phyloP scores from a whole-genome alignment of 2,113 vertebrate genomes.

The Ahaetulla prasina region DNA sequence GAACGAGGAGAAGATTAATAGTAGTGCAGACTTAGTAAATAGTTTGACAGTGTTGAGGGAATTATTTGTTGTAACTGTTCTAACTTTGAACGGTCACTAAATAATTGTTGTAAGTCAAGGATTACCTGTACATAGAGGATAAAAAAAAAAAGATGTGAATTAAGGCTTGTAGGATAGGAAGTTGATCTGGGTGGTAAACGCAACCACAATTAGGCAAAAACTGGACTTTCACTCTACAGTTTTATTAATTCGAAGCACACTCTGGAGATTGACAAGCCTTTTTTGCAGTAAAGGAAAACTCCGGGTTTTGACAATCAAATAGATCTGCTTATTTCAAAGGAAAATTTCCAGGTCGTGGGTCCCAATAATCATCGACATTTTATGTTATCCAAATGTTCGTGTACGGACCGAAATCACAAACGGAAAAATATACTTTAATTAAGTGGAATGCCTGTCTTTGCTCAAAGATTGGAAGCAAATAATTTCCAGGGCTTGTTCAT shows the following conservation, averaged over 20 bases:
- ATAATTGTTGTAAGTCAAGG: no score
- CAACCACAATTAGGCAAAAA: not conserved
- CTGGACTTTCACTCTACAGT: not conserved
- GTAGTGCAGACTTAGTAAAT: no score
- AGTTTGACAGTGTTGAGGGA: no score
- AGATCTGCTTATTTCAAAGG: not conserved
- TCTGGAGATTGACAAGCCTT: not conserved
- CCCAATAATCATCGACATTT: slow-evolving; percentile 36
- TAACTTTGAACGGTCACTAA: no score
- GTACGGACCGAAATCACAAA: slow-evolving; percentile 45
- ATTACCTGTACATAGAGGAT: no score
- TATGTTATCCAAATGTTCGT: slow-evolving; percentile 47
- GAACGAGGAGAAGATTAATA: no score
- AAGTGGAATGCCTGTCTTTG: slow-evolving; percentile 43
- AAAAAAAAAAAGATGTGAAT: not conserved
- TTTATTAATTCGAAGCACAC: not conserved
- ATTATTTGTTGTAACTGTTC: no score
- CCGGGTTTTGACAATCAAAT: not conserved
- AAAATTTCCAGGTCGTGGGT: not conserved
- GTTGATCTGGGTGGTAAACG: no score
- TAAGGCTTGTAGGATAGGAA: not conserved
- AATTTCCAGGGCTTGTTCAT: slow-evolving; percentile 68
- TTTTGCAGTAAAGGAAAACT: not conserved
- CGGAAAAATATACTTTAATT: slow-evolving; percentile 44
- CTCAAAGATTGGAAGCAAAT: slow-evolving; percentile 58